phyloP scores from a whole-genome alignment of 1,140 invertebrate species.

The Drosophila ironensis region DNA sequence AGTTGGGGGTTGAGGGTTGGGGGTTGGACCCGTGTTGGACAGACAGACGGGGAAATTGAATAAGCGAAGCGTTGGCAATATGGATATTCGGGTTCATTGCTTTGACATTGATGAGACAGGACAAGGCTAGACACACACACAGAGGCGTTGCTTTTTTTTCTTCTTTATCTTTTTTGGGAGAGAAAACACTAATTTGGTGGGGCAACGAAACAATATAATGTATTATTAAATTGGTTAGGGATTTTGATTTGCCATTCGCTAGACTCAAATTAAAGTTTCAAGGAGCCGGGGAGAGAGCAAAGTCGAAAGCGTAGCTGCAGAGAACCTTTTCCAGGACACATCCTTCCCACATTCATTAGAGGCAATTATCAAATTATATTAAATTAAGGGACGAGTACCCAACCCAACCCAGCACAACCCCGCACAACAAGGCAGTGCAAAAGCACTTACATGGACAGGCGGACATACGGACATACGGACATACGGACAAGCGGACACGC shows the following conservation, averaged over 20 bases:
- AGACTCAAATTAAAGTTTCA: no score
- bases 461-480: not conserved
- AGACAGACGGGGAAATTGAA: conserved; percentile 45
- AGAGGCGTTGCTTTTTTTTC: not conserved
- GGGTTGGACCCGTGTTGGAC: not conserved
- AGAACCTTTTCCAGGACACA: not conserved
- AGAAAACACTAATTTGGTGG: not conserved
- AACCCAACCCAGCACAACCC: no score
- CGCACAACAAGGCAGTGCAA: no score
- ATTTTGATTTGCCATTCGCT: no score
- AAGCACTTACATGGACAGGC: no score
- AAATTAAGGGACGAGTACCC: not conserved
- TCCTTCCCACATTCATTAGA: not conserved
- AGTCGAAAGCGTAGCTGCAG: no score
- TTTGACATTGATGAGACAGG: conserved; percentile 73
- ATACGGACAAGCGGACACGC: not conserved
- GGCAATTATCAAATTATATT: no score
- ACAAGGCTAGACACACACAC: conserved; percentile 33
- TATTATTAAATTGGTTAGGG: not conserved
- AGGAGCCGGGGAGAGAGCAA: no score
- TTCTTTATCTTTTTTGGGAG: no score
- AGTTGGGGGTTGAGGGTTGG: no score
- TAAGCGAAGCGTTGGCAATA: conserved; percentile 62
- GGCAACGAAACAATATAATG: not conserved
- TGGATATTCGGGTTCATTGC: conserved; percentile 75